These are phyloP conservation scores for Diachasmimorpha longicaudata DNA, from an alignment of 1,140 invertebrate species.

Conservation along the genomic window DNA sequence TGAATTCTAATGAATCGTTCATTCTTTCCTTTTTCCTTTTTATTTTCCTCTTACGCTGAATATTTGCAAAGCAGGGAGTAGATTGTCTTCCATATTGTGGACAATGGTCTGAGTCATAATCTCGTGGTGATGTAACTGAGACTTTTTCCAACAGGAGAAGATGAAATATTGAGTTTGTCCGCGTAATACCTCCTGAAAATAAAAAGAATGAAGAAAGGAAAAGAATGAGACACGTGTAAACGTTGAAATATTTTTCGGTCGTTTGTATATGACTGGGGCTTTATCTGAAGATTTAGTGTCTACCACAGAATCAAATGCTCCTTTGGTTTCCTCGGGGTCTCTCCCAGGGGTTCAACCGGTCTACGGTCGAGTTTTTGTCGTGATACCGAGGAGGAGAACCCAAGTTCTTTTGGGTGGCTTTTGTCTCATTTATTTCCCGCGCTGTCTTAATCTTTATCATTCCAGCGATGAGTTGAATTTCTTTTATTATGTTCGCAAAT, in stretches of 20 bases:
- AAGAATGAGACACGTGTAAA: neutral
- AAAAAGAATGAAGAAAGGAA: neutral
- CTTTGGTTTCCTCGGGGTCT: neutral
- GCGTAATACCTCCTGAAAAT: neutral
- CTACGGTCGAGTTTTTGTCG: neutral
- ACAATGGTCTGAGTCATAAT: conserved; percentile 2
- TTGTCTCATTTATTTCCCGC: conserved; percentile 9
- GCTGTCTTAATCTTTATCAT: conserved; percentile 9
- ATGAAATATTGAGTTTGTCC: neutral
- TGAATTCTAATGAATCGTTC: neutral
- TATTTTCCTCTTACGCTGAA: neutral
- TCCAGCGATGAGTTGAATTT: neutral
- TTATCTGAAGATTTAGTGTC: conserved; percentile 1
- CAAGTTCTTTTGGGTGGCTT: neutral
- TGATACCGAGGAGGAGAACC: neutral
- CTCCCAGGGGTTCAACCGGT: neutral
- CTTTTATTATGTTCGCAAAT: neutral
- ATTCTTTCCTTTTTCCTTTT: neutral
- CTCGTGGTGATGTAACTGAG: conserved; percentile 1
- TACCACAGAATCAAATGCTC: neutral
- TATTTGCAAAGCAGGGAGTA: neutral
- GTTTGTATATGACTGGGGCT: neutral
- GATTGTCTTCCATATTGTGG: neutral
- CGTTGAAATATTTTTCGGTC: neutral
- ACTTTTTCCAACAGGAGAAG: neutral